Evolutionary conservation across 2,888 invertebrate genomes (phyloP).

Genomic region (Cataglyphis livida): DNA sequence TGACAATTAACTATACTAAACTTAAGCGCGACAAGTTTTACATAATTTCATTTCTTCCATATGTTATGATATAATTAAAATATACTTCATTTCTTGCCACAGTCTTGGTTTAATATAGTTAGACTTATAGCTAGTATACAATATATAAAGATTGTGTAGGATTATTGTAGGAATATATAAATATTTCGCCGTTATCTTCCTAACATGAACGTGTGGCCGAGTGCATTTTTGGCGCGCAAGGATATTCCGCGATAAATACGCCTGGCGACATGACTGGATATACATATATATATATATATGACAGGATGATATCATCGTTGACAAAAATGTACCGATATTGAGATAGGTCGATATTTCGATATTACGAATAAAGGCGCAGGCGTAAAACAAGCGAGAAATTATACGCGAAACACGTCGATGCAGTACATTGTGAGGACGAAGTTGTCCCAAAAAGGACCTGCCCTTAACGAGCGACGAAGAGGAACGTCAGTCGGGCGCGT

Average conservation of each 20-base stretch:
- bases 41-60: neutral
- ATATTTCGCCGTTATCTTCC: neutral
- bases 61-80: neutral
- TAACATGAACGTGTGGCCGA: neutral
- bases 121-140: neutral
- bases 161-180: neutral
- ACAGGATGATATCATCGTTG: neutral
- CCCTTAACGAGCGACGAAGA: neutral
- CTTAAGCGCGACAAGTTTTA: neutral
- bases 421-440: conserved; percentile 43
- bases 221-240: conserved; percentile 26
- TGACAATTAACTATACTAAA: no score
- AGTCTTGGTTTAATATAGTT: neutral
- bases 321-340: conserved; percentile 38
- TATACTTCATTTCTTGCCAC: neutral
- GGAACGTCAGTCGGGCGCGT: neutral
- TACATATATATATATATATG: neutral
- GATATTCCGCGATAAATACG: neutral
- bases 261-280: neutral
- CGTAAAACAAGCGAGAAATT: conserved; percentile 54
- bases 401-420: conserved; percentile 28
- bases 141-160: neutral
- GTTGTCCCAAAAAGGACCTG: conserved; percentile 40
- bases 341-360: conserved; percentile 53
- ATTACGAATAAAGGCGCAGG: conserved; percentile 50